Percentiles rank a stretch among this genome's conserved stretches.
Evolutionary conservation across 1,140 invertebrate genomes (phyloP).

Genomic region (Agrilus planipennis): DNA sequence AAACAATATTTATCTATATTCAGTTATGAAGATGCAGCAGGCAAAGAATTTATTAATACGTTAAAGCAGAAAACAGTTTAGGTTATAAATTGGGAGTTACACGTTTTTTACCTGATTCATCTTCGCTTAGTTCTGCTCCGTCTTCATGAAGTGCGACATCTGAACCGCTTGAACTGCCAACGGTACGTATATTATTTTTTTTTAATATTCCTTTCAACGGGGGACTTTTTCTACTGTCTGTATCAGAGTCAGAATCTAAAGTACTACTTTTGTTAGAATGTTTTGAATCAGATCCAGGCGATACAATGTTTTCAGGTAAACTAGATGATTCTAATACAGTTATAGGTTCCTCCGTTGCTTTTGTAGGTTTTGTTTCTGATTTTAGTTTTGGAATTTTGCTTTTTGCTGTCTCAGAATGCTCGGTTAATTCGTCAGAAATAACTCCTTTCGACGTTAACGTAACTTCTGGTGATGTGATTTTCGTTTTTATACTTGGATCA

Average conservation of each 20-base stretch:
- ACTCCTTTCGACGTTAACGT: background rate
- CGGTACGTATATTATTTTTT: conserved; percentile 33
- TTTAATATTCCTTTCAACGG: conserved; percentile 29
- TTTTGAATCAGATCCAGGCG: conserved; percentile 21
- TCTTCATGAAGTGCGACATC: conserved; percentile 51
- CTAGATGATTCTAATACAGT: conserved; percentile 11
- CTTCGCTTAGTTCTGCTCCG: conserved; percentile 32
- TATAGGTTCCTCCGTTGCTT: conserved; percentile 30
- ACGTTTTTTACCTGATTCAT: conserved; percentile 30
- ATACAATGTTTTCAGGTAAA: conserved; percentile 11
- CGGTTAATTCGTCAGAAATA: conserved; percentile 6
- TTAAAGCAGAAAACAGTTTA: conserved; percentile 6
- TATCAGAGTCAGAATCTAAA: conserved; percentile 31
- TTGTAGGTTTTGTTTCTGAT: conserved; percentile 30
- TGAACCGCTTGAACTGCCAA: conserved; percentile 50
- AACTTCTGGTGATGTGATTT: background rate
- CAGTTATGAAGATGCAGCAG: conserved; percentile 1
- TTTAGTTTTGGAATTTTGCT: conserved; percentile 38
- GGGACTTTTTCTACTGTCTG: conserved; percentile 22
- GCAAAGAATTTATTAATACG: background rate
- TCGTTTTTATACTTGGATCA: background rate
- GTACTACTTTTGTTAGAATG: conserved; percentile 28
- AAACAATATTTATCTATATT: background rate
- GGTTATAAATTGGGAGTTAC: too few species aligned
- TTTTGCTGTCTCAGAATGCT: conserved; percentile 24